These are phyloP conservation scores for Beroe ovata DNA, from an alignment of 37 sponge, comb jelly and placozoan species.

Conservation along the genomic window DNA sequence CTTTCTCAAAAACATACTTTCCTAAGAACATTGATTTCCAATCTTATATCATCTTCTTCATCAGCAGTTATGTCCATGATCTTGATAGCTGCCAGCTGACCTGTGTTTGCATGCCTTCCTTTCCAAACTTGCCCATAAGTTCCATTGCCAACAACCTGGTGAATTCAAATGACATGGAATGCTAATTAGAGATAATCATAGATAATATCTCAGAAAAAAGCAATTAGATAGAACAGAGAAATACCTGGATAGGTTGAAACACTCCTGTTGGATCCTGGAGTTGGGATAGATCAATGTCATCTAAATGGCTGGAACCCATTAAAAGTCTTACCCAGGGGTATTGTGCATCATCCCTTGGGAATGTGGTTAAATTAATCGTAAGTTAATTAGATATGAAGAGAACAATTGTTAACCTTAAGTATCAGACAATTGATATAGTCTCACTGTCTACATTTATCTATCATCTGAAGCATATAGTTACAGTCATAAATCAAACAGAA, in stretches of 20 bases:
- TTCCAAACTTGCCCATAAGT: slow-evolving; percentile 97
- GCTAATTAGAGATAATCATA: too few relatives aligned
- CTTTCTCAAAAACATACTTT: too few relatives aligned
- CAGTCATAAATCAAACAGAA: too few relatives aligned
- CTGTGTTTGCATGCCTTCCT: slow-evolving; percentile 75
- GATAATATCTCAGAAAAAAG: too few relatives aligned
- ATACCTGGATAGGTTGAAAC: slow-evolving; percentile 38
- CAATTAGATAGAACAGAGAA: too few relatives aligned
- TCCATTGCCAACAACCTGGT: slow-evolving; percentile 90
- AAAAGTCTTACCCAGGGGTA: background rate
- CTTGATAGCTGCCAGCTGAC: slow-evolving; percentile 94
- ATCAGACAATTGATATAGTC: too few relatives aligned
- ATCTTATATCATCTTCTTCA: slow-evolving; percentile 94
- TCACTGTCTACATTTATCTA: too few relatives aligned
- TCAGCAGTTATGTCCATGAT: slow-evolving; percentile 97
- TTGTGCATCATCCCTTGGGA: background rate
- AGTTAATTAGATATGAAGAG: too few relatives aligned
- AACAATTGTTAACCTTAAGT: too few relatives aligned
- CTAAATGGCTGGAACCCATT: background rate
- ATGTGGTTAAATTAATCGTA: too few relatives aligned
- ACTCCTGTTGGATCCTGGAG: slow-evolving; percentile 30
- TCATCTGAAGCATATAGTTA: too few relatives aligned
- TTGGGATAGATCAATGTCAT: slow-evolving; percentile 30
- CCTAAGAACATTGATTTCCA: slow-evolving; percentile 90
- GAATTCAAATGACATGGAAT: too few relatives aligned